Percentiles rank a stretch among this genome's conserved stretches.
These are phyloP conservation scores for Columba livia DNA, from an alignment of 2,113 vertebrate species.

Conservation along the genomic window DNA sequence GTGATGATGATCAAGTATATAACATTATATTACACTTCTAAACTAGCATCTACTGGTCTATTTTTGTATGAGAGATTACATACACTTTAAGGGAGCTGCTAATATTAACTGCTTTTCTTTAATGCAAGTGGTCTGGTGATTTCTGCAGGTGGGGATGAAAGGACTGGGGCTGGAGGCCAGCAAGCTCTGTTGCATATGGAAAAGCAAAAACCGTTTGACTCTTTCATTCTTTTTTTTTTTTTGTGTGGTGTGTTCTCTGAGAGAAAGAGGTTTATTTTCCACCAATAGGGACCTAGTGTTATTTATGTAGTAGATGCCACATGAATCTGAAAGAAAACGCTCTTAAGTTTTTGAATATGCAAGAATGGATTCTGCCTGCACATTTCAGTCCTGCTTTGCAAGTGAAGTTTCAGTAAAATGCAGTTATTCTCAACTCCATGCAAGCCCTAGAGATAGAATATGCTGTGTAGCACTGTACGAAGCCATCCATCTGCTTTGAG, in stretches of 20 bases:
- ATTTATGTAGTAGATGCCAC: not conserved
- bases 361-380: not conserved
- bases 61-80: not conserved
- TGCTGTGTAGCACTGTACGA: not conserved
- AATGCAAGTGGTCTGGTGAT: not conserved
- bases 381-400: not conserved
- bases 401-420: not conserved
- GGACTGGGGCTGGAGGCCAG: not conserved
- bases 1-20: not conserved
- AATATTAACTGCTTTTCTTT: not conserved
- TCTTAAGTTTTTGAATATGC: not conserved
- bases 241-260: not conserved
- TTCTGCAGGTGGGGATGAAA: not conserved
- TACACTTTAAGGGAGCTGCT: not conserved
- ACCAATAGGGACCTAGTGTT: not conserved
- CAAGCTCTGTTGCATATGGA: not conserved
- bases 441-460: not conserved
- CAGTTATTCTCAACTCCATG: not conserved
- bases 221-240: not conserved
- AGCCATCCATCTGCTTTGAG: not conserved
- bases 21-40: not conserved
- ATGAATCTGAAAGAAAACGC: not conserved
- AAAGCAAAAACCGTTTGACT: not conserved
- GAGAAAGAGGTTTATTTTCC: not conserved
- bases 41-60: not conserved